Conservation (phyloP, 2,888 invertebrate species). For the Drosophila testacea region DNA sequence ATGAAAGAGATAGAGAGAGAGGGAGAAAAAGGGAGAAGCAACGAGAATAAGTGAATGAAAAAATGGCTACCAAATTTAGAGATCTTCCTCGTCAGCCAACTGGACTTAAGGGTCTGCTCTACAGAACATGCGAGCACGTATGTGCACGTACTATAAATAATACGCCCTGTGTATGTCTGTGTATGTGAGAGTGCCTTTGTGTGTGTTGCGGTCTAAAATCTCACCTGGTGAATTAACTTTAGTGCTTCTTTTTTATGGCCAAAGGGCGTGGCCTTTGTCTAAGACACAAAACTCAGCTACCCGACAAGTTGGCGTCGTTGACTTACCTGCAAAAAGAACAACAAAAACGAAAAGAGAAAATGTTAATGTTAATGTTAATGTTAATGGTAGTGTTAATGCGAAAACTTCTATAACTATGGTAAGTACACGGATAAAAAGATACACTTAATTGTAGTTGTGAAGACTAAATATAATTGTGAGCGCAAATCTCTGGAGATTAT, state of each 20-base stretch:
- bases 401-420: slow-evolving; percentile 16
- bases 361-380: slow-evolving; percentile 7
- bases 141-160: slow-evolving; percentile 55
- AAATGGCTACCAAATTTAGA: slow-evolving; percentile 64
- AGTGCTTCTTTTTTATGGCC: slow-evolving; percentile 49
- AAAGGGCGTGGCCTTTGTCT: slow-evolving; percentile 71
- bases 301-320: slow-evolving; percentile 20
- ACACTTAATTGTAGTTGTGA: too few relatives aligned
- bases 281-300: slow-evolving; percentile 37
- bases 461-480: too few relatives aligned
- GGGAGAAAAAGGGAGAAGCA: slow-evolving; percentile 3
- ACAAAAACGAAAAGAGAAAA: slow-evolving; percentile 23
- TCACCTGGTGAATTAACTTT: slow-evolving; percentile 61
- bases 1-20: slow-evolving; percentile 12
- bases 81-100: slow-evolving; percentile 43
- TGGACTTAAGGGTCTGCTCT: slow-evolving; percentile 51
- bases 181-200: slow-evolving; percentile 11
- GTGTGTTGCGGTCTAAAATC: slow-evolving; percentile 35
- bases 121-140: slow-evolving; percentile 21
- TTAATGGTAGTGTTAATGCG: slow-evolving; percentile 39
- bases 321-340: slow-evolving; percentile 53
- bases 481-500: too few relatives aligned
- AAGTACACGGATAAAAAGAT: slow-evolving; percentile 1
- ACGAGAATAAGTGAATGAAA: slow-evolving; percentile 23
- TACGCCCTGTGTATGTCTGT: slow-evolving; percentile 49